phyloP scores from a whole-genome alignment of 2,797 vertebrate species.

The Oreochromis mossambicus region DNA sequence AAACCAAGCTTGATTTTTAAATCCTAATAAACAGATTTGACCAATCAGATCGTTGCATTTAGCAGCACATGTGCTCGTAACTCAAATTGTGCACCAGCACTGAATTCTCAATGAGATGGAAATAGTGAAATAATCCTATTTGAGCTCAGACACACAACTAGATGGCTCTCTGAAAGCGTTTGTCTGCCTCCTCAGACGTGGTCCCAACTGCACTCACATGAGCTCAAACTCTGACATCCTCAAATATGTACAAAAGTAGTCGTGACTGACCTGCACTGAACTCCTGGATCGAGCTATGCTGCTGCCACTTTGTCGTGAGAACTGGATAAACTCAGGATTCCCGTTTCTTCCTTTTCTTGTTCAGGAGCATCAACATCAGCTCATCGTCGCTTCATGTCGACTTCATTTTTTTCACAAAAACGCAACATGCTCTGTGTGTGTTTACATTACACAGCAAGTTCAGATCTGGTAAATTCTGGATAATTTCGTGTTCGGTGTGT shows the following conservation, averaged over 20 bases:
- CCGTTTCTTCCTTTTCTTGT: rapidly evolving
- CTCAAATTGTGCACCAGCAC: not conserved
- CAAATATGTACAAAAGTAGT: not conserved
- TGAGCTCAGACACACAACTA: not conserved
- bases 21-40: not conserved
- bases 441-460: not conserved
- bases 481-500: not conserved
- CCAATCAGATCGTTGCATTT: not conserved
- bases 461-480: not conserved
- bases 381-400: rapidly evolving
- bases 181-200: not conserved
- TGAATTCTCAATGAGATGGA: not conserved
- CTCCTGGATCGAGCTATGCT: not conserved
- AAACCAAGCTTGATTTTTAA: not conserved
- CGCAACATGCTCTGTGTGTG: rapidly evolving
- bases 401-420: not conserved
- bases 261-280: not conserved
- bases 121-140: not conserved
- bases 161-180: not conserved
- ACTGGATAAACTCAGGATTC: not conserved
- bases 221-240: not conserved
- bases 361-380: not conserved
- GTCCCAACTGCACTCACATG: not conserved
- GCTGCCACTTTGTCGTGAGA: rapidly evolving
- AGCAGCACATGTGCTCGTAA: not conserved